Evolutionary conservation across 1,140 invertebrate species (phyloP), one percentile per base, ranked within the genome.

Genomic region (Melanaphis sacchari): DNA sequence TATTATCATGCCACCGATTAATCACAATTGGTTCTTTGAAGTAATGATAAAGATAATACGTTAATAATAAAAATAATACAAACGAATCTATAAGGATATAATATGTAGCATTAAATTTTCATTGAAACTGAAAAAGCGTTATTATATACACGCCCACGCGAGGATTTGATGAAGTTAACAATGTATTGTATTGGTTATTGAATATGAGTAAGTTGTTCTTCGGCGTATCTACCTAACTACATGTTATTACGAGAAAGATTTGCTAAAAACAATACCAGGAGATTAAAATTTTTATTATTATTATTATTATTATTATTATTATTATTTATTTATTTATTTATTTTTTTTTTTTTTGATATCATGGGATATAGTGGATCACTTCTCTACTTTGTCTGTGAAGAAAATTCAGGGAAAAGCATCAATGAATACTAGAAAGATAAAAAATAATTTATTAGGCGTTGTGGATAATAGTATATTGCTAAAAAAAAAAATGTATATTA

Each of bases 401-500:
- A 40, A 18, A 18, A 9, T 41, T 84, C 4, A 31, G 24, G 36
- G 49, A 91, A 91, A 24, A 18, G 21, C 21, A 21, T 81, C 90
- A n/a, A 81, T 36, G n/a, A 43, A 82, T 46, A 84, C 46, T 36
- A 8, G 18, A 8, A 24, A 41, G 66, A 81, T 46, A 92, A 52
- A 52, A 49, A 91, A 59, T 43, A 87, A 87, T 87, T 66, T 59
- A 11, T 82, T 26, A 24, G 11, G 4, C 41, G 46, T 38, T 52
- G 41, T 11, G 26, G 46, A 52, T 31, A 40, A 49, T 31, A 40
- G 90, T 54, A 92, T 36, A 82, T 93, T 41, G 31, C 8, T 26
- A 92, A 82, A 84, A 91, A 76, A 81, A 40, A 93, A 49, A 82
- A 93, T 76, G 43, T 85, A 84, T 93, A 93, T 54, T 81, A 36